Percentiles rank a stretch among this genome's conserved stretches.
phyloP scores from a whole-genome alignment of 2,888 invertebrate species.

The Pseudoips prasinana region DNA sequence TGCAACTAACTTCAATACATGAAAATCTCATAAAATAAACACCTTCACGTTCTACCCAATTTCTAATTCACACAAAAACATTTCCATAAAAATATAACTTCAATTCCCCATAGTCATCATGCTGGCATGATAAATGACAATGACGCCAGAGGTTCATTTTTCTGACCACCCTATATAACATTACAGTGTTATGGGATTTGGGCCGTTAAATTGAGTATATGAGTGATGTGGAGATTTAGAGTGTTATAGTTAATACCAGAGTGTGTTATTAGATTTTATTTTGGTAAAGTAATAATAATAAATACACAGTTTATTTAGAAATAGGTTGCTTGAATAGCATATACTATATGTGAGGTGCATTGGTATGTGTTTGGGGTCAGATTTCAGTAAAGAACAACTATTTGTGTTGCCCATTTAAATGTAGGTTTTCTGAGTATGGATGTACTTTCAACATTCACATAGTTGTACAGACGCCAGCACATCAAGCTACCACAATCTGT shows the following conservation, averaged over 20 bases:
- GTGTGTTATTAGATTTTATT: neutral
- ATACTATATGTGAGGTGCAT: too few species aligned
- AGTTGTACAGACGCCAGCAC: too few species aligned
- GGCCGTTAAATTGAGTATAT: slow-evolving; percentile 31
- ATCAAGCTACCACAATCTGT: too few species aligned
- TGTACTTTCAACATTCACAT: too few species aligned
- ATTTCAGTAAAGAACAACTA: too few species aligned
- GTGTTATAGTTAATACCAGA: slow-evolving; percentile 2
- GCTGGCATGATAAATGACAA: slow-evolving; percentile 40
- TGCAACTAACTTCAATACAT: too few species aligned
- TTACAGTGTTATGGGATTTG: slow-evolving; percentile 29
- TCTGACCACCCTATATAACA: slow-evolving; percentile 27
- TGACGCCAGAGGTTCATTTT: slow-evolving; percentile 38
- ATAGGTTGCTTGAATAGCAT: too few species aligned
- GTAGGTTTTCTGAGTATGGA: too few species aligned
- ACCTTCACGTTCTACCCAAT: neutral
- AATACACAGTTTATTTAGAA: too few species aligned
- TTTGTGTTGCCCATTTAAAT: too few species aligned
- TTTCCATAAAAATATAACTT: slow-evolving; percentile 21
- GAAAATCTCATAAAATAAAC: neutral
- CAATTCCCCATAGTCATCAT: slow-evolving; percentile 34
- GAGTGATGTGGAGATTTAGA: slow-evolving; percentile 23
- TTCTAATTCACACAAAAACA: slow-evolving; percentile 7
- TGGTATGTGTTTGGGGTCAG: too few species aligned
- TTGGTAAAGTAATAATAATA: neutral